A percentile compares a stretch with the other conserved stretches of the same genome.
Conservation (phyloP, 2,888 invertebrate genomes). For the Allophyes oxyacanthae region DNA sequence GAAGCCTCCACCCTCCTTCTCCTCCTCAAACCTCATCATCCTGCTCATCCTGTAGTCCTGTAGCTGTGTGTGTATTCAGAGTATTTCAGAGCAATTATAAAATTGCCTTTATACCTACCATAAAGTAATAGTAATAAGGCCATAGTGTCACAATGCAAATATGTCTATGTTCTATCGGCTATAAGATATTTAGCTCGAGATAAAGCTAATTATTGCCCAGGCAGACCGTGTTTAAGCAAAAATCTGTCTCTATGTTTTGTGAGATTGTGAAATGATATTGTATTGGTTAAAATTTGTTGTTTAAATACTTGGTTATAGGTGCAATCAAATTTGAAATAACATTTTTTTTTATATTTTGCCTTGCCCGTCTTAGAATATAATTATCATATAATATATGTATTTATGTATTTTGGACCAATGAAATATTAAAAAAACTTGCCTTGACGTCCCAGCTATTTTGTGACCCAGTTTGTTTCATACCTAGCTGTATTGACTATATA, state of each 20-base stretch:
- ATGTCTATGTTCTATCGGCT: conserved; percentile 34
- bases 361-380: too few species aligned
- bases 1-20: too few species aligned
- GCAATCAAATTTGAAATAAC: conserved; percentile 3
- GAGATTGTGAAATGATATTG: conserved; percentile 45
- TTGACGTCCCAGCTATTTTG: too few species aligned
- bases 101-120: conserved; percentile 2
- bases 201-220: conserved; percentile 56
- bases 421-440: too few species aligned
- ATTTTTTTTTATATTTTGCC: too few species aligned
- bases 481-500: too few species aligned
- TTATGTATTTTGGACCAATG: too few species aligned
- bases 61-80: too few species aligned
- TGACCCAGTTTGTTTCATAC: too few species aligned
- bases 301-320: conserved; percentile 24
- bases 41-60: too few species aligned
- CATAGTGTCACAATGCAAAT: conserved; percentile 50
- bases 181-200: conserved; percentile 48
- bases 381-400: too few species aligned
- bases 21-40: too few species aligned
- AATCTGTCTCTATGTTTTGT: conserved; percentile 35
- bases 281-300: conserved; percentile 26
- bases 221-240: conserved; percentile 48
- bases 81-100: not conserved
- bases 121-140: conserved; percentile 6